Evolutionary conservation across 2,797 vertebrate genomes (phyloP).

Genomic region (Cygnus olor): DNA sequence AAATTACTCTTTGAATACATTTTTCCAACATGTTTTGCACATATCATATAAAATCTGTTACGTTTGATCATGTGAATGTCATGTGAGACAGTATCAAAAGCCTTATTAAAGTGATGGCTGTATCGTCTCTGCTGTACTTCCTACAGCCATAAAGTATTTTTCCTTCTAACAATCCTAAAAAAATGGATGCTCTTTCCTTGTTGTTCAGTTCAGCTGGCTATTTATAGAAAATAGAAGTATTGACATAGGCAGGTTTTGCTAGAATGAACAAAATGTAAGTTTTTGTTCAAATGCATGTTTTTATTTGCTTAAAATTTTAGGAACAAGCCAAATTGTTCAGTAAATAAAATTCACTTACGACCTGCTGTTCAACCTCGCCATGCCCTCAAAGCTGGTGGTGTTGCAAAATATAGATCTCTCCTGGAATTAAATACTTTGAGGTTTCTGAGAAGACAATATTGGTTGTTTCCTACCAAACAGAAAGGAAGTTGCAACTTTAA

Average conservation of each 20-base stretch:
- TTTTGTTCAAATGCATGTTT: neutral
- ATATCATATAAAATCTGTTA: neutral
- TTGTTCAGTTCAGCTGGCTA: neutral
- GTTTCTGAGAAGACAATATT: conserved; percentile 26
- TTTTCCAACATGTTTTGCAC: neutral
- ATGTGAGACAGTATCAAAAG: neutral
- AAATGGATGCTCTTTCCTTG: neutral
- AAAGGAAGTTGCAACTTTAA: conserved; percentile 47
- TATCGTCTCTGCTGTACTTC: neutral
- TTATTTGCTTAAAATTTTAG: neutral
- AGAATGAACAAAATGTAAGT: neutral
- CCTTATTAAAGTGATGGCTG: neutral
- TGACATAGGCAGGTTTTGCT: neutral
- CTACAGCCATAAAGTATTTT: neutral
- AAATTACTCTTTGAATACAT: neutral
- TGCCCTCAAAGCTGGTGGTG: neutral
- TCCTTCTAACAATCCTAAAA: neutral
- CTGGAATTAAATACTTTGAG: neutral
- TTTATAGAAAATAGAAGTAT: neutral
- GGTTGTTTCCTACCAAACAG: conserved; percentile 12
- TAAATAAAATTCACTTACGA: neutral
- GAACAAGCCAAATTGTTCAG: neutral
- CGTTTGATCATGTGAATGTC: neutral
- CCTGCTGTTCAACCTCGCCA: neutral
- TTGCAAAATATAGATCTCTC: neutral